phyloP scores from a whole-genome alignment of 2,113 vertebrate genomes.

The Lophotis ruficrista region DNA sequence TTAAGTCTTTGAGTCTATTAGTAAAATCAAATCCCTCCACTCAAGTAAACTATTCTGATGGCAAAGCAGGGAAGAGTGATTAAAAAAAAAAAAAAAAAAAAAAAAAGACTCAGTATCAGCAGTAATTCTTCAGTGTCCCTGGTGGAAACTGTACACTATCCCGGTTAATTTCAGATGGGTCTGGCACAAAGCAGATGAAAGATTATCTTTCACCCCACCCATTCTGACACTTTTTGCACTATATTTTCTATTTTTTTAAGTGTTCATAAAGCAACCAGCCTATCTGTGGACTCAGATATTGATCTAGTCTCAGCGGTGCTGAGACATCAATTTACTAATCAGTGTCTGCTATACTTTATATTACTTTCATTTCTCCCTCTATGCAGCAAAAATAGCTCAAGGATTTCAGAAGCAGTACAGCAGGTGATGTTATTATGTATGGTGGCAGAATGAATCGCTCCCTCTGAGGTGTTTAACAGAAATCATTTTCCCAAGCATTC shows the following conservation, averaged over 20 bases:
- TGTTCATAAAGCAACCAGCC: background rate
- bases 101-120: background rate
- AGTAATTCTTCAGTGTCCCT: background rate
- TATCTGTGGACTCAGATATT: background rate
- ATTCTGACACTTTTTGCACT: background rate
- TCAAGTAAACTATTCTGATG: background rate
- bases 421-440: background rate
- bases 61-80: background rate
- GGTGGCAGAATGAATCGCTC: background rate
- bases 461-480: conserved; percentile 11
- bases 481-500: conserved; percentile 18
- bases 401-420: conserved; percentile 25
- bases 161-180: background rate
- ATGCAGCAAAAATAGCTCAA: conserved; percentile 12
- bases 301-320: conserved; percentile 23
- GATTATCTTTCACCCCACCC: background rate
- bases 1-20: background rate
- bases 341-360: conserved; percentile 7
- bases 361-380: conserved; percentile 28
- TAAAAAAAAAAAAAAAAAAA: background rate
- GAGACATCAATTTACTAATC: conserved; percentile 54
- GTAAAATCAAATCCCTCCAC: background rate
- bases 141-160: background rate
- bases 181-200: background rate
- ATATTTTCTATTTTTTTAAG: background rate